A percentile compares a stretch with the other conserved stretches of the same genome.
phyloP scores from a whole-genome alignment of 2,888 invertebrate species.

The Willowsia nigromaculata region DNA sequence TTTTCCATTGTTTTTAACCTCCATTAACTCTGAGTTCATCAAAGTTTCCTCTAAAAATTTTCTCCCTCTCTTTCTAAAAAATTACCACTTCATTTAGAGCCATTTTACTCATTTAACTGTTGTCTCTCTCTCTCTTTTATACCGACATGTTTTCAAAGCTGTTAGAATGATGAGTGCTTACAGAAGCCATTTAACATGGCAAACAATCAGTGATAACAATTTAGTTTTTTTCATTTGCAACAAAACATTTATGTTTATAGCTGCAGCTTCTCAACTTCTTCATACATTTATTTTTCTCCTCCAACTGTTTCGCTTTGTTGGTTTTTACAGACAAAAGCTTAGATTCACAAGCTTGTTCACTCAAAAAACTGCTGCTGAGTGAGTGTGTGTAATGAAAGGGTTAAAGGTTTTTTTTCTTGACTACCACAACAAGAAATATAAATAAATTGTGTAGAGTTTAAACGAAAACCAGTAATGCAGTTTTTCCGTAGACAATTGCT shows the following conservation, averaged over 20 bases:
- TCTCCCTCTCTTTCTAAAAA: neutral
- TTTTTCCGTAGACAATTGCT: too few relatives aligned
- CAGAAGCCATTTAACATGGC: neutral
- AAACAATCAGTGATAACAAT: neutral
- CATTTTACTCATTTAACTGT: slow-evolving; percentile 37
- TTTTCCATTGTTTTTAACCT: neutral
- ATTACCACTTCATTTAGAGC: slow-evolving; percentile 65
- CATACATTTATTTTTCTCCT: neutral
- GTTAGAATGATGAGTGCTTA: too few relatives aligned
- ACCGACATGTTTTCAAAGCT: too few relatives aligned
- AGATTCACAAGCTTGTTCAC: slow-evolving; percentile 40
- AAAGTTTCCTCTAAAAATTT: neutral
- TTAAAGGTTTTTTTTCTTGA: neutral
- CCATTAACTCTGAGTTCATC: too few relatives aligned
- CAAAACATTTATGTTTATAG: neutral
- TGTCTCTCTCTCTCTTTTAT: too few relatives aligned
- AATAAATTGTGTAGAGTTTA: too few relatives aligned
- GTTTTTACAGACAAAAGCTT: slow-evolving; percentile 27
- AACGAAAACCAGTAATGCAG: too few relatives aligned
- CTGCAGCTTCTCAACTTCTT: neutral
- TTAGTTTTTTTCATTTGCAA: slow-evolving; percentile 22
- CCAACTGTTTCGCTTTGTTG: slow-evolving; percentile 64
- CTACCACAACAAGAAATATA: neutral
- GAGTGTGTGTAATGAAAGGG: neutral
- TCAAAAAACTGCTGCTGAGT: neutral